A percentile compares a stretch with the other conserved stretches of the same genome.
Conservation (phyloP, 2,113 vertebrate genomes). For the Psophia crepitans region DNA sequence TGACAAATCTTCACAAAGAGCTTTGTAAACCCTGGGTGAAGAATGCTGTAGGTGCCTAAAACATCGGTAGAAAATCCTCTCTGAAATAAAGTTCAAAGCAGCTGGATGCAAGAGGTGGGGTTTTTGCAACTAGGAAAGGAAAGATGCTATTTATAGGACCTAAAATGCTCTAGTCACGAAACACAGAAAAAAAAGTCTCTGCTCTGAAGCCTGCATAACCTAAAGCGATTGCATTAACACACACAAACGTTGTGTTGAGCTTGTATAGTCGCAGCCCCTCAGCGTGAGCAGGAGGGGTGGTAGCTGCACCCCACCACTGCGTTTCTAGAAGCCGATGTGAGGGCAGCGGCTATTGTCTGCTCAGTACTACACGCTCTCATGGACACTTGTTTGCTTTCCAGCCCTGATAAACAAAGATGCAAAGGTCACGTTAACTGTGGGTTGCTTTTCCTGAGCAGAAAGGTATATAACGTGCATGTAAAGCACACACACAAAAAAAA, state of each 20-base stretch:
- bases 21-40: neutral
- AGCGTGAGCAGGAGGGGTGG: neutral
- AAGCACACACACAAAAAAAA: too few species aligned
- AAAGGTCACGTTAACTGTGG: fast-evolving
- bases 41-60: neutral
- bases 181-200: neutral
- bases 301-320: neutral
- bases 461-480: neutral
- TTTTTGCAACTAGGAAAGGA: neutral
- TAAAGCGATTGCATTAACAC: fast-evolving
- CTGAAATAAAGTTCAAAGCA: neutral
- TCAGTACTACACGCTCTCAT: fast-evolving
- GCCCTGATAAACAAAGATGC: neutral
- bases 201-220: neutral
- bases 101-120: neutral
- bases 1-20: neutral
- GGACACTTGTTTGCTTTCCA: neutral
- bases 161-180: neutral
- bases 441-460: neutral
- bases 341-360: neutral
- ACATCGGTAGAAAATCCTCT: neutral
- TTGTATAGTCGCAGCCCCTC: fast-evolving
- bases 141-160: neutral
- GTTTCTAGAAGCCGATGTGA: fast-evolving
- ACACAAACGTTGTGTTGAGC: fast-evolving